These are phyloP conservation scores for Ypsolopha sequella DNA, from an alignment of 2,888 invertebrate species.

Conservation along the genomic window DNA sequence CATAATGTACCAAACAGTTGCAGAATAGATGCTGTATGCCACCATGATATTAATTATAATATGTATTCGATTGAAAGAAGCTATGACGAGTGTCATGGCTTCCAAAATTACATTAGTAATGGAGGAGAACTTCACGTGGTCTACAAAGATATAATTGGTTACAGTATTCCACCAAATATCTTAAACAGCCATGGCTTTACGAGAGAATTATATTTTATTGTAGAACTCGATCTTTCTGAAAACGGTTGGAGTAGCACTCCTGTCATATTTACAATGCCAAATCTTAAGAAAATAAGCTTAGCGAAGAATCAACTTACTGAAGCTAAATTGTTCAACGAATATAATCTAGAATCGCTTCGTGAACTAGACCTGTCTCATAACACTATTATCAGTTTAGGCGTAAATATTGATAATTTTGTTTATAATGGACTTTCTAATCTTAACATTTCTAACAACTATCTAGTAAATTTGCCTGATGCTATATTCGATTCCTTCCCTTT, in stretches of 20 bases:
- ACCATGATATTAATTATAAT: no score
- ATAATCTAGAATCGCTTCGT: constrained; percentile 17
- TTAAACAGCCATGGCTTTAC: no score
- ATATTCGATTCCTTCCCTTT: constrained; percentile 25
- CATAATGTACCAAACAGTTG: no score
- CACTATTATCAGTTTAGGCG: constrained; percentile 21
- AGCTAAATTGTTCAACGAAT: constrained; percentile 24
- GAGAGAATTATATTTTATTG: not conserved
- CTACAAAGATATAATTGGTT: no score
- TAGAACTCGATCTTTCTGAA: constrained; percentile 23
- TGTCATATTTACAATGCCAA: constrained; percentile 18
- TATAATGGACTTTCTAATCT: constrained; percentile 23
- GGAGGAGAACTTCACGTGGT: no score
- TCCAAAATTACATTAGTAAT: no score
- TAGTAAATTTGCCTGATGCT: constrained; percentile 25
- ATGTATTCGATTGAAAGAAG: no score
- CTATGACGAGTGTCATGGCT: no score
- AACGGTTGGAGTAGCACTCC: constrained; percentile 20
- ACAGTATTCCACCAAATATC: no score
- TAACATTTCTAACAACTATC: constrained; percentile 34
- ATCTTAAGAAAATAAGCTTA: constrained; percentile 24
- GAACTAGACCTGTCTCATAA: constrained; percentile 40
- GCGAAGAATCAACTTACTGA: constrained; percentile 24
- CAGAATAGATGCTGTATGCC: no score
- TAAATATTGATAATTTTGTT: constrained; percentile 8